phyloP scores from a whole-genome alignment of 2,113 vertebrate genomes.

The Gorsachius goisagi region DNA sequence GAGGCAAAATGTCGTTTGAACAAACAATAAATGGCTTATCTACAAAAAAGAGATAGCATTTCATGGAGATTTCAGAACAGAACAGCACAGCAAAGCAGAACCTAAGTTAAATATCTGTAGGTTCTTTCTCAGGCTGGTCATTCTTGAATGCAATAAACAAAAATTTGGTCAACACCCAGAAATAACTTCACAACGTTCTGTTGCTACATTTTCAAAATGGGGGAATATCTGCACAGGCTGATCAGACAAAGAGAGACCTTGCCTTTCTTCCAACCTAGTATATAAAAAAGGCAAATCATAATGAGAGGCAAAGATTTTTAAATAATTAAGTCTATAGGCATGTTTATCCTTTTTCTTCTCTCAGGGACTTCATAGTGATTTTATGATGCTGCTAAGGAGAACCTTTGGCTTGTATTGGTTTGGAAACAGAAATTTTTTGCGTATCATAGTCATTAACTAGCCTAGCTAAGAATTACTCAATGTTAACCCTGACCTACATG shows the following conservation, averaged over 20 bases:
- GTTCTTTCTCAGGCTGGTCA: neutral
- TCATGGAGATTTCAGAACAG: neutral
- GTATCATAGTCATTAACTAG: conserved; percentile 46
- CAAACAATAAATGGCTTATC: neutral
- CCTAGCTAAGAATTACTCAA: conserved; percentile 26
- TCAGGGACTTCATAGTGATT: neutral
- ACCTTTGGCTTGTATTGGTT: conserved; percentile 36
- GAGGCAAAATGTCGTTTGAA: neutral
- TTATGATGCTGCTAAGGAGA: conserved; percentile 41
- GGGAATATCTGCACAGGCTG: neutral
- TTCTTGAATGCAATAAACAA: neutral
- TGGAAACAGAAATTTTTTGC: conserved; percentile 57
- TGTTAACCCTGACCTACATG: conserved; percentile 10
- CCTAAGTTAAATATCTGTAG: neutral
- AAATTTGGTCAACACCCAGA: neutral
- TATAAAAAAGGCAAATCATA: neutral
- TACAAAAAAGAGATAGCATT: neutral
- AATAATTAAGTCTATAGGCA: neutral
- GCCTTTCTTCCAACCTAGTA: neutral
- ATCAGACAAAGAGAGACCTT: neutral
- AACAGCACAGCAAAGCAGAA: neutral
- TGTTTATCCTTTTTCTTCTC: neutral
- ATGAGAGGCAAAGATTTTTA: neutral
- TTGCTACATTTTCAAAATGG: neutral
- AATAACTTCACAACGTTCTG: neutral